phyloP scores from a whole-genome alignment of 2,888 invertebrate genomes.

The Chouioia cunea region DNA sequence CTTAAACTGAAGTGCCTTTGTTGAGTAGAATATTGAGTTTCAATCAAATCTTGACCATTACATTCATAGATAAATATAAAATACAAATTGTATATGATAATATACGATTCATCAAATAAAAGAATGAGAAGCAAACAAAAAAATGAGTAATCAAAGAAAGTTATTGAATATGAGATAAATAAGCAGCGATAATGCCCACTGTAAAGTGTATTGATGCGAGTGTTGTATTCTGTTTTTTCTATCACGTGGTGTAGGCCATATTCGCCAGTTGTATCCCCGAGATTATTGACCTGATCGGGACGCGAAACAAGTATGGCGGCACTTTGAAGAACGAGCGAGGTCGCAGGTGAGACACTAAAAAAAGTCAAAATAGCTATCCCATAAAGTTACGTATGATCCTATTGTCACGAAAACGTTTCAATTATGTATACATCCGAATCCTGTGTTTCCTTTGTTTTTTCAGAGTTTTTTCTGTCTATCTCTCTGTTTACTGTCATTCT shows the following conservation, averaged over 20 bases:
- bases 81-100: constrained; percentile 6
- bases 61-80: neutral
- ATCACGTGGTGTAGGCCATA: constrained; percentile 86
- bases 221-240: constrained; percentile 66
- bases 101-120: constrained; percentile 17
- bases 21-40: constrained; percentile 22
- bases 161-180: constrained; percentile 34
- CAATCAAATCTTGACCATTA: constrained; percentile 31
- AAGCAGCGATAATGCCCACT: constrained; percentile 53
- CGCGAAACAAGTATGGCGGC: constrained; percentile 99
- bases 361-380: constrained; percentile 63
- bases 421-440: constrained; percentile 32
- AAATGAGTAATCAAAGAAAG: constrained; percentile 9
- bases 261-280: constrained; percentile 99
- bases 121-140: constrained; percentile 24
- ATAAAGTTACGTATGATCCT: constrained; percentile 35
- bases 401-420: constrained; percentile 25
- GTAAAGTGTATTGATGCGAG: constrained; percentile 68
- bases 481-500: constrained; percentile 26
- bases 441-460: constrained; percentile 32
- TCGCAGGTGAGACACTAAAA: constrained; percentile 92
- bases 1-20: constrained; percentile 25
- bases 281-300: constrained; percentile 99
- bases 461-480: constrained; percentile 40
- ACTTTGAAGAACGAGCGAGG: constrained; percentile 99